Evolutionary conservation across 2,888 invertebrate species (phyloP), one percentile per base, ranked within the genome.

Genomic region (Drosophila mettleri): DNA sequence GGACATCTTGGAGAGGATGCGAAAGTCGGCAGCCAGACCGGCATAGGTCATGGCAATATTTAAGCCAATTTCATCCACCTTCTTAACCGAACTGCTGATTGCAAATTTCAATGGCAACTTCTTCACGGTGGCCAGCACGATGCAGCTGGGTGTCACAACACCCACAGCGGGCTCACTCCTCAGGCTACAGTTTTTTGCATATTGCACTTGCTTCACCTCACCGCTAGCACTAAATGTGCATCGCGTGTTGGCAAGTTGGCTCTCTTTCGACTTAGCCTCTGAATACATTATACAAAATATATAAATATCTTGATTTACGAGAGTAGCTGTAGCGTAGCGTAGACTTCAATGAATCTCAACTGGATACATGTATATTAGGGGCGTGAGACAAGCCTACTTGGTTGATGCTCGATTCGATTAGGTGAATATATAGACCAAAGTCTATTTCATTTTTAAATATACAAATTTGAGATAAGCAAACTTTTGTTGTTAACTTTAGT

Each of bases 11-110:
- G 52, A 0, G 5, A 59, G 9, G 1, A 52, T 5, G 2, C 59
- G 59, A 20, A 52, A 59, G 1, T 59, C 59, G 4, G 57, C 12
- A 5, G 10, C 4, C n/a, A 58, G 4, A 0, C 57, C 57, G 5
- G 57, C 2, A 16, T n/a, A 58, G 2, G 49, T 10, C 4, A 58
- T 12, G 3, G 3, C 38, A 12, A 22, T 2, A 3, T 18, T 2
- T 1, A 1, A 0, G 14, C 46, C 18, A 9, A 14, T 2, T n/a
- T 5, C 0, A 2, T 22, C 2, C 20, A 53, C 0, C 20, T 43
- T 54, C 1, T 1, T 2, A 4, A 54, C 1, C 12, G 43, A 4
- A 9, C 6, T 9, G 14, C 12, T 7, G 12, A 55, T 3, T 3
- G 10, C 18, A 3, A 22, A 29, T 1, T 18, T 27, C n/a, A 29